phyloP scores from a whole-genome alignment of 30 jellyfish, hydroid and myxozoan genomes.

The Mastigias papua region DNA sequence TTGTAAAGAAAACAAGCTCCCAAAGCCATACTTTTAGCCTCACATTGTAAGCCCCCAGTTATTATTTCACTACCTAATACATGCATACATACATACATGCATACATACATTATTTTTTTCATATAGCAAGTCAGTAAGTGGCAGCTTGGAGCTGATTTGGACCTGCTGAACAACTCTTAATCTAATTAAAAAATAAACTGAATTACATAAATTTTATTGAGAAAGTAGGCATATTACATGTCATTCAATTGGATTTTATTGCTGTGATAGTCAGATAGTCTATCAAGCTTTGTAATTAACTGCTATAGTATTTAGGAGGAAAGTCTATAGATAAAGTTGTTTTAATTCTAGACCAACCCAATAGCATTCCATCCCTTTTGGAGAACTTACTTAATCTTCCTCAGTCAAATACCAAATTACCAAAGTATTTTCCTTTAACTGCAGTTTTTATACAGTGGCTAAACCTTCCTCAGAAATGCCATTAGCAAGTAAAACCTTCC shows the following conservation, averaged over 20 bases:
- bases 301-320: not conserved
- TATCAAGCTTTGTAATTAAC: not conserved
- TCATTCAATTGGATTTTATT: not conserved
- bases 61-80: no score
- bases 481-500: slow-evolving; percentile 11
- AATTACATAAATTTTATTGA: not conserved
- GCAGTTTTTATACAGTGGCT: not conserved
- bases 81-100: no score
- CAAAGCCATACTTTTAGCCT: no score
- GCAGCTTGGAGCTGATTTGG: no score
- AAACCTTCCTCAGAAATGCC: slow-evolving; percentile 8
- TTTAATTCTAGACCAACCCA: not conserved
- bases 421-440: not conserved
- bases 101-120: no score
- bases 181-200: not conserved
- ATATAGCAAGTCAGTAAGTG: no score
- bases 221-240: not conserved
- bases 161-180: not conserved
- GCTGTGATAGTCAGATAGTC: not conserved
- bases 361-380: not conserved
- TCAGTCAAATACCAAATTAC: not conserved
- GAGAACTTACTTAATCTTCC: not conserved
- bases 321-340: not conserved
- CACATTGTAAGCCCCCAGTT: no score
- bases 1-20: no score